Conservation (phyloP, 2,113 vertebrate species). For the Chaetops frenatus region DNA sequence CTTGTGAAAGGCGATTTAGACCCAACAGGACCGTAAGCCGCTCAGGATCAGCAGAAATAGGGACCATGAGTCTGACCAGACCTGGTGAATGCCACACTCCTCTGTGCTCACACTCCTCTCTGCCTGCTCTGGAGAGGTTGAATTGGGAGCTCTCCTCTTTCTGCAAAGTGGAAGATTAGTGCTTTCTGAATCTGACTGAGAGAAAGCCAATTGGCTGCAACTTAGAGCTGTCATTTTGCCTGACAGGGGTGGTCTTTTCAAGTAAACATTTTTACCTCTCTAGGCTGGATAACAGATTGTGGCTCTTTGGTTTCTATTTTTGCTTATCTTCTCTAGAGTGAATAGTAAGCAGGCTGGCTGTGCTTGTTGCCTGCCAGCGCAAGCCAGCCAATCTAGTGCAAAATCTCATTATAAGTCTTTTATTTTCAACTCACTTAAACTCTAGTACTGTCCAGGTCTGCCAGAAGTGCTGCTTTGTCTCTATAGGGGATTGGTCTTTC, state of each 20-base stretch:
- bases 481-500: background rate
- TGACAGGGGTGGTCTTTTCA: background rate
- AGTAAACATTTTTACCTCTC: background rate
- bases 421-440: constrained; percentile 39
- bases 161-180: background rate
- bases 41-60: background rate
- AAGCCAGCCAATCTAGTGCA: constrained; percentile 31
- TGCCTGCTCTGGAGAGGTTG: background rate
- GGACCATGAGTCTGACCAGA: background rate
- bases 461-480: background rate
- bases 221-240: background rate
- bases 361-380: background rate
- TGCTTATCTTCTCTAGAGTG: background rate
- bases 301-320: constrained; percentile 28
- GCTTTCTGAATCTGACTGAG: background rate
- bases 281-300: background rate
- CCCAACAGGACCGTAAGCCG: background rate
- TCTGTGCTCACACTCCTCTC: background rate
- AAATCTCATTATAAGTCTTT: constrained; percentile 53
- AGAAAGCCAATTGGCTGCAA: background rate
- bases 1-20: background rate
- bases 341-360: constrained; percentile 20
- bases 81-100: background rate
- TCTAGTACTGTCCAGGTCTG: background rate
- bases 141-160: background rate